Evolutionary conservation across 1,140 invertebrate genomes (phyloP).

Genomic region (Leptopilina boulardi): DNA sequence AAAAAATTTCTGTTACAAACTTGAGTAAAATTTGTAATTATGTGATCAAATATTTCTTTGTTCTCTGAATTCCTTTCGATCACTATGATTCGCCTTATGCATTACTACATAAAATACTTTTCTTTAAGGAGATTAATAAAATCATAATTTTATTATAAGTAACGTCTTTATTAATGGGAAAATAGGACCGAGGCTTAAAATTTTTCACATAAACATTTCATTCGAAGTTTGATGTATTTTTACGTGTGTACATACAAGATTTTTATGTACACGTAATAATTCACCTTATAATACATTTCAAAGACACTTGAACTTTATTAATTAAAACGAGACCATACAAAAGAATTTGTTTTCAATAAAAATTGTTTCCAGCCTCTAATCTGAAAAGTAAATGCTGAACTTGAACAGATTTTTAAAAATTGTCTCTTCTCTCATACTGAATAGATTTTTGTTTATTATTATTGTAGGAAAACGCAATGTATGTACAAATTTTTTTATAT

Average conservation of each 20-base stretch:
- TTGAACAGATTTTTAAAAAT: background rate
- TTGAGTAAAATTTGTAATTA: too few species aligned
- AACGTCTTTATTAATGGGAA: background rate
- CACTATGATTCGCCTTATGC: too few species aligned
- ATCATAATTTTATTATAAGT: background rate
- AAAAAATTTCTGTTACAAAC: too few species aligned
- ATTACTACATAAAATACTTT: background rate
- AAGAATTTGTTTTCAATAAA: background rate
- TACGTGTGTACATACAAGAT: slow-evolving; percentile 19
- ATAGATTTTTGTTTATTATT: background rate
- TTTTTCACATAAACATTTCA: background rate
- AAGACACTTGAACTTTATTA: background rate
- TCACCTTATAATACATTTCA: background rate
- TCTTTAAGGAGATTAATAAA: background rate
- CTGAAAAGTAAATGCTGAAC: slow-evolving; percentile 23
- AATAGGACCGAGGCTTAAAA: background rate
- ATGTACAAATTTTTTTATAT: slow-evolving; percentile 3
- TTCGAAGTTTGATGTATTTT: slow-evolving; percentile 15
- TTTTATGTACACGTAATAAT: slow-evolving; percentile 26
- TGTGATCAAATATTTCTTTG: too few species aligned
- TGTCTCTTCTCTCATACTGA: background rate
- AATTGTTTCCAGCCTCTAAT: slow-evolving; percentile 13
- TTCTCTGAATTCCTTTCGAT: too few species aligned
- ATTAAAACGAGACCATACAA: background rate
- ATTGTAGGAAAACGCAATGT: background rate